Evolutionary conservation across 2,888 invertebrate species (phyloP), one percentile per base, ranked within the genome.

Genomic region (Rhamnusium bicolor): DNA sequence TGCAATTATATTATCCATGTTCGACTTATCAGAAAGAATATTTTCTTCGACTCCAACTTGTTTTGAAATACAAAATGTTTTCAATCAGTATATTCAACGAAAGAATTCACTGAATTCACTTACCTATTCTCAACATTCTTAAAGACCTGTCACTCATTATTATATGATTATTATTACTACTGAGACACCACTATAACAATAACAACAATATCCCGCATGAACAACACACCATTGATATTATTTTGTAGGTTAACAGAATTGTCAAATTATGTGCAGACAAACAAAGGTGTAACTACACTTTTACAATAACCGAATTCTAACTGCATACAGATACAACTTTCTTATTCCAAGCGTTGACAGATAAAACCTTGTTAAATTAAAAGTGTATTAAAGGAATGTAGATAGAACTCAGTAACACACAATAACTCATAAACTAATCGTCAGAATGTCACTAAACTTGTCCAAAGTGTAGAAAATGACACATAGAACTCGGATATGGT

Each of bases 301-400:
- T 49, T 65, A 1, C 16, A 4, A 65, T 65, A 65, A 65, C 65
- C 19, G 51, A 49, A 29, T 53, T 65, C 65, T 65, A 66, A 66
- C n/a, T 66, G 54, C 19, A 54, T n/a, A 32, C 47, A 62, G 61
- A 62, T 62, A 62, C 12, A 62, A 62, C 61, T 32, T n/a, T 61
- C 10, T 61, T 14, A 61, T n/a, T n/a, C n/a, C n/a, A n/a, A n/a
- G n/a, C n/a, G n/a, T n/a, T n/a, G n/a, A n/a, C 61, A 61, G 61
- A 61, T 61, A 61, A 12, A 61, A 61, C 61, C 61, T 16, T 62
- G 21, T 62, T 10, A 62, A 67, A 65, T 56, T 3, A 27, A 24
- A 16, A 27, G n/a, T n/a, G n/a, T n/a, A n/a, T n/a, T n/a, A n/a
- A 29, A 27, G 29, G 29, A 56, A 14, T 56, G 29, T 14, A 56